Percentiles rank a stretch among this genome's conserved stretches.
These are phyloP conservation scores for Hetaerina titia DNA, from an alignment of 2,888 invertebrate genomes.

Conservation along the genomic window DNA sequence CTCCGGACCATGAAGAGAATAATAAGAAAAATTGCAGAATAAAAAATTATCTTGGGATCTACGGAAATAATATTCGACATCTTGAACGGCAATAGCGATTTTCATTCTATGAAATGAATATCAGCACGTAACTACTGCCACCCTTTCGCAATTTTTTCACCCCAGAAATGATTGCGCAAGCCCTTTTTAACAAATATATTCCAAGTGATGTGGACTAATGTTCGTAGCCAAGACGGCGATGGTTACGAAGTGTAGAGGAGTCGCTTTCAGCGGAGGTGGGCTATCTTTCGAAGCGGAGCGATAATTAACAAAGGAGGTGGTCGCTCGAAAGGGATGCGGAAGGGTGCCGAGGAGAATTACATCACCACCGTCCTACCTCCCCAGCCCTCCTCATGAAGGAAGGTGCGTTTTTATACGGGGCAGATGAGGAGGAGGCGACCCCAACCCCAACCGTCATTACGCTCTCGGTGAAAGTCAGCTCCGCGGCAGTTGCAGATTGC, in stretches of 20 bases:
- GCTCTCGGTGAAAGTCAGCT: slow-evolving; percentile 12
- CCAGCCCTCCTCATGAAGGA: background rate
- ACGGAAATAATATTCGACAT: too few species aligned
- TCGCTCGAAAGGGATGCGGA: background rate
- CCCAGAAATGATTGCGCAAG: too few species aligned
- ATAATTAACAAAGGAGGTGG: background rate
- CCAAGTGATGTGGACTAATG: too few species aligned
- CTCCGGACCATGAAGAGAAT: too few species aligned
- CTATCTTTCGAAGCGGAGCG: background rate
- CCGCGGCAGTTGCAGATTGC: background rate
- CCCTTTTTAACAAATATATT: too few species aligned
- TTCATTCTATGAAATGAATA: too few species aligned
- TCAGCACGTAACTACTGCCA: too few species aligned
- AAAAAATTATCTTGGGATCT: too few species aligned
- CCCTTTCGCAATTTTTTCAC: too few species aligned
- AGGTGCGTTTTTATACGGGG: background rate
- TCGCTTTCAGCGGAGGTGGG: background rate
- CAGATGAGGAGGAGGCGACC: background rate
- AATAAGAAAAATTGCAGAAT: too few species aligned
- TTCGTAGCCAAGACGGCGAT: background rate
- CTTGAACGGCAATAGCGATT: too few species aligned
- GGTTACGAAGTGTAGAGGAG: too few species aligned
- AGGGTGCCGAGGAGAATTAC: background rate
- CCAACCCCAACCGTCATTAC: background rate
- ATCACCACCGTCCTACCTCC: background rate